These are phyloP conservation scores for Myopa testacea DNA, from an alignment of 2,888 invertebrate genomes.

Conservation along the genomic window DNA sequence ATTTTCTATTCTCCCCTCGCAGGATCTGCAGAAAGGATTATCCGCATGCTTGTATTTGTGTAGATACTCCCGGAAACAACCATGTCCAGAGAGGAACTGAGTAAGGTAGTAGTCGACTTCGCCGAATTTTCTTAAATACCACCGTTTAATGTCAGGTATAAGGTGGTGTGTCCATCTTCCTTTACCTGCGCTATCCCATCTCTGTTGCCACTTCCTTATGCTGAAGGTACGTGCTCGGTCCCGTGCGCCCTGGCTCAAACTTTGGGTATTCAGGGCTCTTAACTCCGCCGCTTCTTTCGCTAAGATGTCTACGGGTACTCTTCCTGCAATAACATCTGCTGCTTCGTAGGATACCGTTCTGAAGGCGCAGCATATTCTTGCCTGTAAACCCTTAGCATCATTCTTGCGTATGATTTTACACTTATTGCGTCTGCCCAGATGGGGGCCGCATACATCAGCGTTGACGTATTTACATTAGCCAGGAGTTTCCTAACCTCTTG, in stretches of 20 bases:
- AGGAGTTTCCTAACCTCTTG: neutral
- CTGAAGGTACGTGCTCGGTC: neutral
- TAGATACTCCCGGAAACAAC: constrained; percentile 1
- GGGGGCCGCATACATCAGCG: neutral
- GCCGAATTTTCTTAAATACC: neutral
- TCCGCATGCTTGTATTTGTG: neutral
- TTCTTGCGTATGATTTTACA: neutral
- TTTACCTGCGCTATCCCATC: neutral
- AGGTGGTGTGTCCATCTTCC: neutral
- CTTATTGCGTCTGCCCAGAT: neutral
- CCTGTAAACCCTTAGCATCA: constrained; percentile 6
- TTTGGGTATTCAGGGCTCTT: neutral
- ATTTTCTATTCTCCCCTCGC: no score
- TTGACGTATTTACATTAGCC: neutral
- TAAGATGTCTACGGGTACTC: constrained; percentile 3
- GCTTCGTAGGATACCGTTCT: constrained; percentile 20
- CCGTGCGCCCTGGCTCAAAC: neutral
- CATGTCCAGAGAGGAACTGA: constrained; percentile 5
- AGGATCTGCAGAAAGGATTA: no score
- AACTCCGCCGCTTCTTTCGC: constrained; percentile 9
- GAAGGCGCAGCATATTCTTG: neutral
- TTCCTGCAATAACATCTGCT: constrained; percentile 7
- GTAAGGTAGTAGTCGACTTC: neutral
- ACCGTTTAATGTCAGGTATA: neutral
- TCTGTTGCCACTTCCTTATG: neutral